Evolutionary conservation across 2,888 invertebrate species (phyloP).

Genomic region (Euplexia lucipara): DNA sequence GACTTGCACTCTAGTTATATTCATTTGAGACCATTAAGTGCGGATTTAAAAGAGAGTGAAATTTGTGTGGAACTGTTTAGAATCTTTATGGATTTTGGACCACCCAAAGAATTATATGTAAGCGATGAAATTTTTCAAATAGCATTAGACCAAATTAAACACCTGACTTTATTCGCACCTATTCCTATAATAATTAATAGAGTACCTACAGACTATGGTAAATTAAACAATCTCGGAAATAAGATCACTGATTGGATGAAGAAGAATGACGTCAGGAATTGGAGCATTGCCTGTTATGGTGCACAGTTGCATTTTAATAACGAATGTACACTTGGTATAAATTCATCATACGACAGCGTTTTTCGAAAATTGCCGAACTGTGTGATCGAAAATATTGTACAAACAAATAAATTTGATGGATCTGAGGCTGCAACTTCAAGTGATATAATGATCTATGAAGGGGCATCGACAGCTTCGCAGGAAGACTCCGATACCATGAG

Average conservation of each 20-base stretch:
- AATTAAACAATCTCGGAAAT: background rate
- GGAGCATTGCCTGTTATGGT: constrained; percentile 41
- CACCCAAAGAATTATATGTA: constrained; percentile 33
- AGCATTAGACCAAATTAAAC: constrained; percentile 29
- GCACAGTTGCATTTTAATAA: constrained; percentile 37
- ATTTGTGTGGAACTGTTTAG: constrained; percentile 35
- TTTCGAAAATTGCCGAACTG: constrained; percentile 9
- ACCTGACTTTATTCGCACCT: constrained; percentile 20
- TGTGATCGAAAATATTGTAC: background rate
- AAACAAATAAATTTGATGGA: background rate
- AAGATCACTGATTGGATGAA: constrained; percentile 24
- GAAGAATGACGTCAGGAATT: constrained; percentile 13
- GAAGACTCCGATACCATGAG: background rate
- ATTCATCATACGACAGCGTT: constrained; percentile 16
- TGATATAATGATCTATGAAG: background rate
- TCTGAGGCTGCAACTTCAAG: background rate
- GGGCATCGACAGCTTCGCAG: background rate
- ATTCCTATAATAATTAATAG: constrained; percentile 7
- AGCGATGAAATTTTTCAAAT: constrained; percentile 1
- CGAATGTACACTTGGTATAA: background rate
- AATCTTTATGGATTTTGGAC: constrained; percentile 57
- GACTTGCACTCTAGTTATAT: constrained; percentile 35
- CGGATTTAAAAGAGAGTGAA: constrained; percentile 9
- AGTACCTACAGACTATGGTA: background rate
- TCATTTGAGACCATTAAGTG: constrained; percentile 43